A percentile compares a stretch with the other conserved stretches of the same genome.
These are phyloP conservation scores for Xanthorhoe designata DNA, from an alignment of 2,888 invertebrate species.

Conservation along the genomic window DNA sequence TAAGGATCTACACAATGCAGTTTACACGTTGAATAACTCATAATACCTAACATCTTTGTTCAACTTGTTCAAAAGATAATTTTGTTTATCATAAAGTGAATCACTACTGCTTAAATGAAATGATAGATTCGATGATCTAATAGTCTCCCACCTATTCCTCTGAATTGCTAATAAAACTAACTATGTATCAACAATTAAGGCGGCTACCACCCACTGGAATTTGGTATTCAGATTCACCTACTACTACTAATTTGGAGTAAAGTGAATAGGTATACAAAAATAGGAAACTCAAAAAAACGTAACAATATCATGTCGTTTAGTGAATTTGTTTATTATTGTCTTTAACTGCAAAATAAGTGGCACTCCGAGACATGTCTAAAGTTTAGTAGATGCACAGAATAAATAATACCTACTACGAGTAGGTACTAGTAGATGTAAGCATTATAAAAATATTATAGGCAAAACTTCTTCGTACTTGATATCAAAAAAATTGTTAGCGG, in stretches of 20 bases:
- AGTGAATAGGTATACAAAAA: background rate
- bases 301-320: background rate
- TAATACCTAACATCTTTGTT: slow-evolving; percentile 14
- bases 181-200: slow-evolving; percentile 14
- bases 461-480: no score
- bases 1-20: slow-evolving; percentile 7
- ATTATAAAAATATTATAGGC: no score
- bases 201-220: slow-evolving; percentile 10
- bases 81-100: slow-evolving; percentile 39
- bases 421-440: no score
- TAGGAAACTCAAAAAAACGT: background rate
- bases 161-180: slow-evolving; percentile 39
- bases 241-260: slow-evolving; percentile 1
- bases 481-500: no score
- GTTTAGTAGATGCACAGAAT: no score
- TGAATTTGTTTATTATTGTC: no score
- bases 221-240: slow-evolving; percentile 6
- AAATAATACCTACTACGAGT: no score
- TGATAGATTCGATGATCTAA: slow-evolving; percentile 65
- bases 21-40: slow-evolving; percentile 13
- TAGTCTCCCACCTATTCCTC: slow-evolving; percentile 63
- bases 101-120: slow-evolving; percentile 47
- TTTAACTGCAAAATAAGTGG: no score
- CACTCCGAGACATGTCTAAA: no score
- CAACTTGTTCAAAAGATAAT: slow-evolving; percentile 15